A percentile compares a stretch with the other conserved stretches of the same genome.
Conservation (phyloP, 2,113 vertebrate species). For the Aspidoscelis tigris region DNA sequence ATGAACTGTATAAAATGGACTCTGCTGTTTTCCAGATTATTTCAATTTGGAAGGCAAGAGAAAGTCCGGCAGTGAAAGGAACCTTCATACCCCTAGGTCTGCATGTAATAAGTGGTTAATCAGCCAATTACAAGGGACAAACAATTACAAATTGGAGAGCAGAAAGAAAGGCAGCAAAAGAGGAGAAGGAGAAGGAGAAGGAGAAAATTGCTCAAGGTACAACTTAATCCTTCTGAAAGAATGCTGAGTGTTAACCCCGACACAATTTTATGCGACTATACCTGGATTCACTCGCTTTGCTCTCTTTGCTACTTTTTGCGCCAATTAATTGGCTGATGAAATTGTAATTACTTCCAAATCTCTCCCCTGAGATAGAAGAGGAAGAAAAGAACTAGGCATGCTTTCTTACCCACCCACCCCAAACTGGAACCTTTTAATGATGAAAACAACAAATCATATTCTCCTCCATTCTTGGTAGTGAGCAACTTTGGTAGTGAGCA, state of each 20-base stretch:
- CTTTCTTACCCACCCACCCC: no score
- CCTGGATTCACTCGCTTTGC: slow-evolving; percentile 71
- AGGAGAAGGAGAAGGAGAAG: slow-evolving; percentile 14
- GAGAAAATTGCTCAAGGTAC: slow-evolving; percentile 72
- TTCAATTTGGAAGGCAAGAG: slow-evolving; percentile 54
- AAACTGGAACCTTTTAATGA: slow-evolving; percentile 63
- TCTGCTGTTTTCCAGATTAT: slow-evolving; percentile 48
- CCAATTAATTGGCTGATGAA: slow-evolving; percentile 81
- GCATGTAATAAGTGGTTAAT: slow-evolving; percentile 69
- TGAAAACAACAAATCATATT: slow-evolving; percentile 69
- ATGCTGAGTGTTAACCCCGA: slow-evolving; percentile 69
- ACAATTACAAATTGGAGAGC: slow-evolving; percentile 73
- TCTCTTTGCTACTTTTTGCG: slow-evolving; percentile 67
- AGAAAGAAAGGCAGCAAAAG: slow-evolving; percentile 46
- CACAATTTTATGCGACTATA: slow-evolving; percentile 65
- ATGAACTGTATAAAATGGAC: slow-evolving; percentile 24
- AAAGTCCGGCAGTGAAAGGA: slow-evolving; percentile 29
- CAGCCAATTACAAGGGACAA: slow-evolving; percentile 75
- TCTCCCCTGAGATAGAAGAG: slow-evolving; percentile 30
- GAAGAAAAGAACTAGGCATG: slow-evolving; percentile 13
- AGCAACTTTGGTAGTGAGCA: slow-evolving; percentile 22
- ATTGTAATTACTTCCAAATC: slow-evolving; percentile 74
- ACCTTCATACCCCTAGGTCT: slow-evolving; percentile 56
- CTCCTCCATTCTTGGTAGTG: slow-evolving; percentile 24
- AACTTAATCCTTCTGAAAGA: slow-evolving; percentile 71